These are phyloP conservation scores for Neopipo cinnamomea DNA, from an alignment of 2,113 vertebrate species.

Conservation along the genomic window DNA sequence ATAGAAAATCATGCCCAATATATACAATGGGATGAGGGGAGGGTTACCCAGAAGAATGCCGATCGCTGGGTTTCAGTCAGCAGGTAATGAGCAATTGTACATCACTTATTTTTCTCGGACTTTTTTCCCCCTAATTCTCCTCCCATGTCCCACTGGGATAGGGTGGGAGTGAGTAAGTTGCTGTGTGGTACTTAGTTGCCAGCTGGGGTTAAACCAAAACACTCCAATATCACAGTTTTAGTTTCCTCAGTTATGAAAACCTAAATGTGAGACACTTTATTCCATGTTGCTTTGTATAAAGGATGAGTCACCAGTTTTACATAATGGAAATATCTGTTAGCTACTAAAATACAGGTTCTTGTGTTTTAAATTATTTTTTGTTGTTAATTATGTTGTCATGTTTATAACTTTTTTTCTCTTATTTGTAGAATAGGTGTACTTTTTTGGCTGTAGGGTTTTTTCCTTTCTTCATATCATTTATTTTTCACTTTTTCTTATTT, in stretches of 20 bases:
- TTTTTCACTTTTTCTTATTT: neutral
- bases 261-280: neutral
- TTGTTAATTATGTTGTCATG: neutral
- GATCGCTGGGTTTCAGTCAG: neutral
- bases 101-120: neutral
- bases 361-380: neutral
- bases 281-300: neutral
- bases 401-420: neutral
- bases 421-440: neutral
- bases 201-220: neutral
- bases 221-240: neutral
- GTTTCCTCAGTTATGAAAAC: neutral
- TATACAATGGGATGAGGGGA: too few relatives aligned
- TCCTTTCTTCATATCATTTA: neutral
- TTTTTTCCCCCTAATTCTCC: neutral
- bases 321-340: neutral
- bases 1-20: neutral
- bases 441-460: neutral
- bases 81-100: neutral
- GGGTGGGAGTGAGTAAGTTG: neutral
- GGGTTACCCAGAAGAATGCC: neutral
- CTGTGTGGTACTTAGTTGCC: neutral
- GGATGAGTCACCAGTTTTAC: neutral
- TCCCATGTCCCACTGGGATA: neutral
- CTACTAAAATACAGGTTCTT: neutral